phyloP scores from a whole-genome alignment of 2,888 invertebrate species.

The Apodemia duryi region DNA sequence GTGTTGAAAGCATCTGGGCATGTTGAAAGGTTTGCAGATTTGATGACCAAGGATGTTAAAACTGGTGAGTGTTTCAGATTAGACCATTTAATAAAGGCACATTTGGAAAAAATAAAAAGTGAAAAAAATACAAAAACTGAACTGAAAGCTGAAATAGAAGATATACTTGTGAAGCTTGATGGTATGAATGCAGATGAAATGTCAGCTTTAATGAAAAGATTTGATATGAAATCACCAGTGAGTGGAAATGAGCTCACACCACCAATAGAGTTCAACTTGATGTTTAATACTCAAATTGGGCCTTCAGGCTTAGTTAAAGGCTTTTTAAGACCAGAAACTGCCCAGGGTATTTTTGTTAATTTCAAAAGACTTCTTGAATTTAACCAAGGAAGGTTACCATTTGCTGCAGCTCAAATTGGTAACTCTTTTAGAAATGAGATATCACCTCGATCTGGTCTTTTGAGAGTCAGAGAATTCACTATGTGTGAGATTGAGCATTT shows the following conservation, averaged over 20 bases:
- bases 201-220: constrained; percentile 90
- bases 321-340: constrained; percentile 98
- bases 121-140: constrained; percentile 90
- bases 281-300: constrained; percentile 99
- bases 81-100: constrained; percentile 98
- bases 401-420: constrained; percentile 99
- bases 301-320: constrained; percentile 97
- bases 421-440: constrained; percentile 99
- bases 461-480: constrained; percentile 98
- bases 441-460: constrained; percentile 96
- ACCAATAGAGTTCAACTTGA: constrained; percentile 98
- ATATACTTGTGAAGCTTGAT: constrained; percentile 91
- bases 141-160: constrained; percentile 85
- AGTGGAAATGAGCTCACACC: constrained; percentile 97
- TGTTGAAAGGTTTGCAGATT: constrained; percentile 98
- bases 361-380: constrained; percentile 98
- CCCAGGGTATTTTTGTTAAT: constrained; percentile 99
- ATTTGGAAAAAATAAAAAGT: constrained; percentile 89
- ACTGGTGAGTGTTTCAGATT: constrained; percentile 98
- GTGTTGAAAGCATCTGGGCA: constrained; percentile 99
- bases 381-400: constrained; percentile 96
- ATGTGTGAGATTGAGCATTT: constrained; percentile 99
- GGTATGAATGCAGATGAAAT: constrained; percentile 95
- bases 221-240: constrained; percentile 95
- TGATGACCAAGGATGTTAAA: constrained; percentile 98